Conservation (phyloP, 2,797 vertebrate genomes). For the Esox lucius region DNA sequence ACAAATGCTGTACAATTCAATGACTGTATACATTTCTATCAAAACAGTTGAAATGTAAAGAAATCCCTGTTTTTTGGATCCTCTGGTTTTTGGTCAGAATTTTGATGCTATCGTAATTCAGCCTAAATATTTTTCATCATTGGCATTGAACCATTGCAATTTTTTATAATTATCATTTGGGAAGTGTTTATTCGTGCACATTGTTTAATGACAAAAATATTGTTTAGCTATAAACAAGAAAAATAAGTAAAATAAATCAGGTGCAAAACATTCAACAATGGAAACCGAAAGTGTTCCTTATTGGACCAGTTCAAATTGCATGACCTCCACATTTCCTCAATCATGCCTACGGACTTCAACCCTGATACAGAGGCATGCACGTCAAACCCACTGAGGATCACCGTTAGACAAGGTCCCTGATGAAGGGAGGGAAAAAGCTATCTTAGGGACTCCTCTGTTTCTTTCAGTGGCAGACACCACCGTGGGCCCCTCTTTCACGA, state of each 20-base stretch:
- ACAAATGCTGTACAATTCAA: neutral
- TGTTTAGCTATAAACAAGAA: no score
- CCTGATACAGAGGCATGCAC: neutral
- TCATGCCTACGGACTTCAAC: neutral
- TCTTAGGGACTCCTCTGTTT: conserved; percentile 58
- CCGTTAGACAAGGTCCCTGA: conserved; percentile 41
- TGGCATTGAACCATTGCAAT: neutral
- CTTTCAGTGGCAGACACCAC: conserved; percentile 26
- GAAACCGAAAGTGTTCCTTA: neutral
- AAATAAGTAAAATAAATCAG: no score
- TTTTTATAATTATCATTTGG: neutral
- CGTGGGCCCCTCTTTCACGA: conserved; percentile 26
- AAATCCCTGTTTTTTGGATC: neutral
- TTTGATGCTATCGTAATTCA: neutral
- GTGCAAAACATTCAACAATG: neutral
- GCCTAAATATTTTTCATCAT: neutral
- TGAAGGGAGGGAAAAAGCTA: conserved; percentile 46
- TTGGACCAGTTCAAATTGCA: neutral
- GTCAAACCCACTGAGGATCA: conserved; percentile 83
- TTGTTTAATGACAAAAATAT: neutral
- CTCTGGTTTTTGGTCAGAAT: neutral
- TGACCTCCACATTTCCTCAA: neutral
- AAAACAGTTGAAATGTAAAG: neutral
- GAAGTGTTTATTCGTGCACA: neutral
- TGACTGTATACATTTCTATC: no score